Percentiles rank a stretch among this genome's conserved stretches.
Evolutionary conservation across 2,888 invertebrate species (phyloP).

Genomic region (Diadegma fenestrale): DNA sequence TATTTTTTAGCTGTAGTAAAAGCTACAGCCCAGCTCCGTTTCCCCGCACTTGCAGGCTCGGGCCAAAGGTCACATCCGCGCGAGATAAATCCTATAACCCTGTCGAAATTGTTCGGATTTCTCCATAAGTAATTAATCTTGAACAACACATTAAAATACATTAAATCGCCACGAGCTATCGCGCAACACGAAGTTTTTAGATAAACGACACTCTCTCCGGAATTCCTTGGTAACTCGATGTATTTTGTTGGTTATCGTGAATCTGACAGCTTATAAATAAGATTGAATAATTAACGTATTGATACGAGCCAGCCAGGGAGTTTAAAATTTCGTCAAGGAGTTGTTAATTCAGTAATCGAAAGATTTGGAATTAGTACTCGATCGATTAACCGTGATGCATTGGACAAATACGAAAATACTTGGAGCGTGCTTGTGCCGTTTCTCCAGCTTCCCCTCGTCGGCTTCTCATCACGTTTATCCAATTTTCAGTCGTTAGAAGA

Average conservation of each 20-base stretch:
- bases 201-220: constrained; percentile 25
- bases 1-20: constrained; percentile 2
- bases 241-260: constrained; percentile 25
- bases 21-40: not conserved
- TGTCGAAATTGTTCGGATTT: constrained; percentile 25
- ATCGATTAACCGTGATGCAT: constrained; percentile 66
- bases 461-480: constrained; percentile 65
- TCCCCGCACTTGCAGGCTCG: not conserved
- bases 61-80: constrained; percentile 11
- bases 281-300: constrained; percentile 52
- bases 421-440: constrained; percentile 30
- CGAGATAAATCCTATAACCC: constrained; percentile 16
- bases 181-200: constrained; percentile 20
- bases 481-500: constrained; percentile 70
- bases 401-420: constrained; percentile 65
- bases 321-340: constrained; percentile 29
- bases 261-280: constrained; percentile 4
- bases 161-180: constrained; percentile 46
- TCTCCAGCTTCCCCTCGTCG: not conserved
- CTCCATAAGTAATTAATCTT: constrained; percentile 4
- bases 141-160: not conserved
- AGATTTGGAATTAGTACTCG: constrained; percentile 36
- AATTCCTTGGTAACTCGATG: not conserved
- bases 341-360: constrained; percentile 51
- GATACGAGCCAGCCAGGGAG: constrained; percentile 10